A percentile compares a stretch with the other conserved stretches of the same genome.
phyloP scores from a whole-genome alignment of 1,140 invertebrate genomes.

The Arctopsyche grandis region DNA sequence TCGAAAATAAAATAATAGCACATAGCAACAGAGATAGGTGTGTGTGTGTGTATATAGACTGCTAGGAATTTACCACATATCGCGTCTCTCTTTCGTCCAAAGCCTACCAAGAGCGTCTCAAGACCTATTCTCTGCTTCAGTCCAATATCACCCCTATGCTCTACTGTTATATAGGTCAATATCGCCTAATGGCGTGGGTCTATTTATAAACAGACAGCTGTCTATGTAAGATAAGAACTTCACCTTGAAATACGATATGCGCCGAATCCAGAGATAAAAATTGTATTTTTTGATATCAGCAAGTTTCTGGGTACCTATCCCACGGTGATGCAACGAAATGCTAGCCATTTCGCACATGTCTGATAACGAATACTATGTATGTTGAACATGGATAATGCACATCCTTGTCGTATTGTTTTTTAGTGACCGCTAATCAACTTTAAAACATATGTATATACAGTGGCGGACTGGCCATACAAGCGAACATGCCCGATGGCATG shows the following conservation, averaged over 20 bases:
- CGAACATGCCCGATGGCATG: too few species aligned
- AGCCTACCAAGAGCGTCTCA: not conserved
- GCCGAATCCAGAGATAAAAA: conserved; percentile 29
- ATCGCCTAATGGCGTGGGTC: not conserved
- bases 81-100: not conserved
- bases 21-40: not conserved
- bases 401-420: too few species aligned
- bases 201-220: conserved; percentile 27
- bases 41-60: not conserved
- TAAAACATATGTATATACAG: too few species aligned
- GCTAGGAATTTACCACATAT: not conserved
- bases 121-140: not conserved
- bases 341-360: not conserved
- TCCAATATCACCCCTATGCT: not conserved
- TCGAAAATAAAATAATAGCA: too few species aligned
- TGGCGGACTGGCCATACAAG: too few species aligned
- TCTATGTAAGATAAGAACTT: conserved; percentile 38
- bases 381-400: too few species aligned
- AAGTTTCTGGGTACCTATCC: conserved; percentile 24
- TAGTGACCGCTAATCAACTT: too few species aligned
- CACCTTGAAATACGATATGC: conserved; percentile 36
- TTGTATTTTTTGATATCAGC: conserved; percentile 2
- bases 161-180: not conserved
- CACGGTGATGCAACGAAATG: conserved; percentile 10
- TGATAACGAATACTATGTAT: not conserved